phyloP scores from a whole-genome alignment of 2,888 invertebrate genomes.

The Cephonodes hylas region DNA sequence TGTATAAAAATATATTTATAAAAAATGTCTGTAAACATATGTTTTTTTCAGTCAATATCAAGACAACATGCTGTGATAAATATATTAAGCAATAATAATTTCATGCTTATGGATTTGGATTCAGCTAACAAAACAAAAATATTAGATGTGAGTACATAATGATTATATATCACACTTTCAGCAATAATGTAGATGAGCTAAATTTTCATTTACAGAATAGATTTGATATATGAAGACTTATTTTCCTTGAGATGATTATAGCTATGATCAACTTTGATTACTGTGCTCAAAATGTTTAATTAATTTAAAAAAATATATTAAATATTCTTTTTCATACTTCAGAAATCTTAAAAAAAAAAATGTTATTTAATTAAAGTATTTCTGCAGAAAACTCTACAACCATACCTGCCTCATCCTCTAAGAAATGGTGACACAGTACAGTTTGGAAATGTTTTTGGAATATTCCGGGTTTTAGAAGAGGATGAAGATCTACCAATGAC shows the following conservation, averaged over 20 bases:
- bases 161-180: too few relatives aligned
- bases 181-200: too few relatives aligned
- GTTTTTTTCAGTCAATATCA: conserved; percentile 63
- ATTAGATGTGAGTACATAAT: conserved; percentile 61
- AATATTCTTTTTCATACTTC: too few relatives aligned
- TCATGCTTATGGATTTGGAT: conserved; percentile 70
- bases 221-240: too few relatives aligned
- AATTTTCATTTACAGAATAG: too few relatives aligned
- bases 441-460: conserved; percentile 67
- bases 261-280: too few relatives aligned
- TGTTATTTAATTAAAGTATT: neutral
- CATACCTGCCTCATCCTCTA: conserved; percentile 63
- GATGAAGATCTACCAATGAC: conserved; percentile 65
- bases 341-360: too few relatives aligned
- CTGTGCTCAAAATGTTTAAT: too few relatives aligned
- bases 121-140: conserved; percentile 71
- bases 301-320: too few relatives aligned
- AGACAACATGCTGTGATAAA: conserved; percentile 75
- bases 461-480: conserved; percentile 62
- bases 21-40: neutral
- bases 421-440: conserved; percentile 66
- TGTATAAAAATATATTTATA: too few relatives aligned
- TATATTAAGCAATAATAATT: conserved; percentile 52
- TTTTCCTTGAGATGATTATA: too few relatives aligned
- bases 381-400: conserved; percentile 52